Evolutionary conservation across 2,888 invertebrate species (phyloP).

Genomic region (Mesorhabditis sp.): DNA sequence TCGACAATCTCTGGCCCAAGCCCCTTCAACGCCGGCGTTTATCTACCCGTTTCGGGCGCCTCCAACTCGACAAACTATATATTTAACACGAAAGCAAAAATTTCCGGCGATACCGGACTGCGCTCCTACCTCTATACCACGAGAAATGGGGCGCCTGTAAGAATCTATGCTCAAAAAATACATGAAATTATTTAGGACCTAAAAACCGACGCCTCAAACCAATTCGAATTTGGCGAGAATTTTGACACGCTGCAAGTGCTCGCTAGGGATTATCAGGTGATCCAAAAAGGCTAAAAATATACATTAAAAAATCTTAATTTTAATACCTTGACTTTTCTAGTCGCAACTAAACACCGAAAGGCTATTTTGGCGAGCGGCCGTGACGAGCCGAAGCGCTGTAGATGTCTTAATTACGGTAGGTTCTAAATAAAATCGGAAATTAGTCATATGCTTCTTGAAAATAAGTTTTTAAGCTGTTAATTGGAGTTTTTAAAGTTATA

Average conservation of each 20-base stretch:
- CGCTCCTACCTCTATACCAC: neutral
- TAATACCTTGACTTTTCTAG: neutral
- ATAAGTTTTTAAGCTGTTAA: too few species aligned
- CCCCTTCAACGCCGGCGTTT: neutral
- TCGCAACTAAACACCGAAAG: neutral
- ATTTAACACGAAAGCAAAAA: neutral
- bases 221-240: slow-evolving; percentile 4
- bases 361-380: neutral
- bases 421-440: too few species aligned
- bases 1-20: neutral
- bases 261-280: neutral
- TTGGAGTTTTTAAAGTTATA: too few species aligned
- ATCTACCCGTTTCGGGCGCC: neutral
- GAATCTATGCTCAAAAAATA: too few species aligned
- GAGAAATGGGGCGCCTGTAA: neutral
- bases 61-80: neutral
- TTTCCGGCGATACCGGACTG: neutral
- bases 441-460: too few species aligned
- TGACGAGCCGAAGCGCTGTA: neutral
- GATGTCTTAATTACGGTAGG: neutral
- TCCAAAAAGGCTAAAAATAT: neutral
- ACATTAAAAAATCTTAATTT: neutral
- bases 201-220: neutral
- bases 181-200: too few species aligned
- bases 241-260: neutral